Conservation (phyloP, 2,113 vertebrate genomes). For the Ornithorhynchus anatinus region DNA sequence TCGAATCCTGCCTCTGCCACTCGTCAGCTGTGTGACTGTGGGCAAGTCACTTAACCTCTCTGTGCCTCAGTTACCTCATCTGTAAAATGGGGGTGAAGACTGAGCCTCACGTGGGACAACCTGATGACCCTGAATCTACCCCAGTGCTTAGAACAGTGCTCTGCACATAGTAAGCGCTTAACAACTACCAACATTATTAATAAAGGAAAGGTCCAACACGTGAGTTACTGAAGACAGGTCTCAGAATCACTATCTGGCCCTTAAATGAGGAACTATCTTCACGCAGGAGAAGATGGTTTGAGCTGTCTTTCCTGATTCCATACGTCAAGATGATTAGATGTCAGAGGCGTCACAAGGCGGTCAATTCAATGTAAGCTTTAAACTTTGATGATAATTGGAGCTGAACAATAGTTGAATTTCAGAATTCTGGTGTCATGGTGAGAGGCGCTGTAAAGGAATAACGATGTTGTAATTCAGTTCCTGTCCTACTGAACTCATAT, state of each 20-base stretch:
- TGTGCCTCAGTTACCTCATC: no score
- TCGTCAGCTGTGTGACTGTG: no score
- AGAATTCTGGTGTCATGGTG: constrained; percentile 42
- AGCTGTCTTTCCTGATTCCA: constrained; percentile 43
- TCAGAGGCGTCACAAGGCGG: constrained; percentile 52
- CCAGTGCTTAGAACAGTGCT: no score
- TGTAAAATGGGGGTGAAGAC: no score
- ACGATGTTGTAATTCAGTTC: constrained; percentile 55
- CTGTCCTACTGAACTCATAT: constrained; percentile 49
- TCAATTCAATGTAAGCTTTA: constrained; percentile 57
- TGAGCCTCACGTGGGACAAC: no score
- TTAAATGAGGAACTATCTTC: constrained; percentile 15
- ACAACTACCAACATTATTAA: no score
- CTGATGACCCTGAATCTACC: no score
- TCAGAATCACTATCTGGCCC: neutral
- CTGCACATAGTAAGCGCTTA: no score
- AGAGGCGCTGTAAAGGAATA: constrained; percentile 49
- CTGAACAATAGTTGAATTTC: constrained; percentile 46
- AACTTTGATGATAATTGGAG: constrained; percentile 53
- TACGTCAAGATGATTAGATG: constrained; percentile 55
- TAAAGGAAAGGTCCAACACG: no score
- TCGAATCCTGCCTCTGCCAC: no score
- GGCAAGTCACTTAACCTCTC: no score
- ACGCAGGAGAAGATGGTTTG: constrained; percentile 8
- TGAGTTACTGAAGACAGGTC: neutral